Conservation (phyloP, 2,113 vertebrate species). For the Hemibagrus wyckioides region DNA sequence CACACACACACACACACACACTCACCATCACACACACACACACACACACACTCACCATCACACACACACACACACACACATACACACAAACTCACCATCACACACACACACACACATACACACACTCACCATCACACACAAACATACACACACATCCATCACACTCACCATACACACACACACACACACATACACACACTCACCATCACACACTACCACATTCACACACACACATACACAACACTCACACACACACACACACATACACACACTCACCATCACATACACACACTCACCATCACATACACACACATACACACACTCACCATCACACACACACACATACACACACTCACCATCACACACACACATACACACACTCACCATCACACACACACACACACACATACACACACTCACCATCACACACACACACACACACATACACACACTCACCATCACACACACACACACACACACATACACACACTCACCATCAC, state of each 20-base stretch:
- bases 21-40: not conserved
- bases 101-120: constrained; percentile 1
- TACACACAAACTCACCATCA: no score
- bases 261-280: not conserved
- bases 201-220: not conserved
- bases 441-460: not conserved
- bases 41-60: not conserved
- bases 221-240: not conserved
- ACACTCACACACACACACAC: not conserved
- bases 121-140: not conserved
- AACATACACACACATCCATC: not conserved
- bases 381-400: not conserved
- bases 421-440: constrained; percentile 4
- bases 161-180: not conserved
- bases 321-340: not conserved
- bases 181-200: not conserved
- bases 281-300: no score
- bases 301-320: not conserved
- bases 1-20: not conserved
- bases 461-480: no score
- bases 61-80: not conserved
- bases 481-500: not conserved
- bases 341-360: not conserved
- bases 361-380: not conserved
- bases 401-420: not conserved